phyloP scores from a whole-genome alignment of 2,888 invertebrate species.

The Ferdinandea cuprea region DNA sequence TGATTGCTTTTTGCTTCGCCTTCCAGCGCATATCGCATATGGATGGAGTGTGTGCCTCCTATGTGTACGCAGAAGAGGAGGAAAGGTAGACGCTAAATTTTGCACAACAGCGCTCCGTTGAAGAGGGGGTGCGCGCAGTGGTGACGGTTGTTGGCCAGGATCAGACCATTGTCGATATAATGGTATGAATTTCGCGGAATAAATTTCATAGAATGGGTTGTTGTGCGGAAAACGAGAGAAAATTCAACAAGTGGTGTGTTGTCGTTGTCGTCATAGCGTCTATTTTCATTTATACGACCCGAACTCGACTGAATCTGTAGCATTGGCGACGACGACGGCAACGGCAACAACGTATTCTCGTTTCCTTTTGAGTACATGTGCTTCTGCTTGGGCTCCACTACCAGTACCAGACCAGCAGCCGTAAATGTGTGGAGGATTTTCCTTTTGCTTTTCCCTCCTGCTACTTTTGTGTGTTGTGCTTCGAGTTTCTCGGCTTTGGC shows the following conservation, averaged over 20 bases:
- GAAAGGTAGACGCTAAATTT: slow-evolving; percentile 34
- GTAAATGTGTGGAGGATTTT: slow-evolving; percentile 74
- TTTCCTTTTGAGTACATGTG: slow-evolving; percentile 71
- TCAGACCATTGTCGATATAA: slow-evolving; percentile 67
- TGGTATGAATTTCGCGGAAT: slow-evolving; percentile 71
- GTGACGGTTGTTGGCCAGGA: slow-evolving; percentile 27
- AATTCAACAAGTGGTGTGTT: slow-evolving; percentile 72
- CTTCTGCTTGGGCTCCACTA: slow-evolving; percentile 25
- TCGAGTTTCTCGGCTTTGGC: slow-evolving; percentile 17
- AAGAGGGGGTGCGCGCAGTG: background rate
- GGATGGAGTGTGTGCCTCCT: slow-evolving; percentile 25
- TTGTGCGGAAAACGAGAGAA: slow-evolving; percentile 27
- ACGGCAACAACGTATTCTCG: slow-evolving; percentile 40
- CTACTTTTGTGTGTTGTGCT: slow-evolving; percentile 10
- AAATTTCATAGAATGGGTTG: slow-evolving; percentile 31
- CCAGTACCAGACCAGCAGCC: slow-evolving; percentile 20
- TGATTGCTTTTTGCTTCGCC: slow-evolving; percentile 34
- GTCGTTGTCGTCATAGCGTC: slow-evolving; percentile 33
- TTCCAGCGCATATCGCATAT: slow-evolving; percentile 39
- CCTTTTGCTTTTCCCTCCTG: slow-evolving; percentile 57
- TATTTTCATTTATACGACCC: slow-evolving; percentile 59
- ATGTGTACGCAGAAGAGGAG: slow-evolving; percentile 12
- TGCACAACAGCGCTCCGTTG: background rate
- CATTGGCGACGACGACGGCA: slow-evolving; percentile 2
- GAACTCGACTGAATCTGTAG: slow-evolving; percentile 13